Percentiles rank a stretch among this genome's conserved stretches.
phyloP scores from a whole-genome alignment of 2,113 vertebrate genomes.

The Austrofundulus limnaeus region DNA sequence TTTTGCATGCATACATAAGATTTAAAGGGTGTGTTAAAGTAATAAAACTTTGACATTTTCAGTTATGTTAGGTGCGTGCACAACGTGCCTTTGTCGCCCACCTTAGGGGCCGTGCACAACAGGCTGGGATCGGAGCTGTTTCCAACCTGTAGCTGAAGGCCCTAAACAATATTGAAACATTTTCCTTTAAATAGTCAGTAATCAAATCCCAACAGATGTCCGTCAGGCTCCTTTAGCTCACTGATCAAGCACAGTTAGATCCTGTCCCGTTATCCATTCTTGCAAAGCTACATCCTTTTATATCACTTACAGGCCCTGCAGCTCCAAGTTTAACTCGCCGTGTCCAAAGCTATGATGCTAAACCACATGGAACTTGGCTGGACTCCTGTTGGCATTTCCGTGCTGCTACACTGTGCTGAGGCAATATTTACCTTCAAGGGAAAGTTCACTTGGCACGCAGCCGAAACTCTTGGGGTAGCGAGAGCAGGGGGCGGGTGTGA shows the following conservation, averaged over 20 bases:
- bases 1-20: too few species aligned
- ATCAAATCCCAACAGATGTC: constrained; percentile 68
- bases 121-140: background rate
- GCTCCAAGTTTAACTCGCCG: constrained; percentile 27
- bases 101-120: too few species aligned
- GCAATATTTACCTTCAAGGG: constrained; percentile 74
- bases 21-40: too few species aligned
- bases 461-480: constrained; percentile 49
- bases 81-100: too few species aligned
- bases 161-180: constrained; percentile 52
- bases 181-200: constrained; percentile 70
- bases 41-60: too few species aligned
- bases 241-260: constrained; percentile 52
- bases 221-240: constrained; percentile 37
- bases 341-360: constrained; percentile 32
- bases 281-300: constrained; percentile 56
- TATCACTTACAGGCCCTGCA: constrained; percentile 36
- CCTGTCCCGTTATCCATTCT: constrained; percentile 44
- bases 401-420: constrained; percentile 60
- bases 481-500: constrained; percentile 12
- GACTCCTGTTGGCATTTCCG: constrained; percentile 59
- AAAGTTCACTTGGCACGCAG: constrained; percentile 73
- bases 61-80: too few species aligned
- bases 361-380: constrained; percentile 41
- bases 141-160: background rate